These are phyloP conservation scores for Scaptomyza hsui DNA, from an alignment of 1,140 invertebrate species.

Conservation along the genomic window DNA sequence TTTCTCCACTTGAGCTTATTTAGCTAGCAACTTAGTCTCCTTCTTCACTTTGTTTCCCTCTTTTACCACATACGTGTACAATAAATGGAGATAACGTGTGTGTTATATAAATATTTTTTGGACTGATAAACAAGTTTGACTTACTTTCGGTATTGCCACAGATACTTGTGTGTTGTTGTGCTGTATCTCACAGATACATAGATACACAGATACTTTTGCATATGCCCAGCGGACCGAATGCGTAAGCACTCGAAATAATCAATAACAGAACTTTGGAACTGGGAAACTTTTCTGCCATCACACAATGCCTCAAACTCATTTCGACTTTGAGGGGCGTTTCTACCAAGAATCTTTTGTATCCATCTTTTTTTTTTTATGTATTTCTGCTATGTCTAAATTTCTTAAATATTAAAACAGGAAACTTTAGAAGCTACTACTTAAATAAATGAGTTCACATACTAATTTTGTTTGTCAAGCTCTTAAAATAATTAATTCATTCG, in stretches of 20 bases:
- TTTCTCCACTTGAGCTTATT: constrained; percentile 73
- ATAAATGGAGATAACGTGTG: constrained; percentile 66
- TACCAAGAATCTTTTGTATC: constrained; percentile 15
- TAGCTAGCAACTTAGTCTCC: constrained; percentile 23
- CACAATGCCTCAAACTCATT: constrained; percentile 57
- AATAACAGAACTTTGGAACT: constrained; percentile 69
- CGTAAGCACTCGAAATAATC: constrained; percentile 78
- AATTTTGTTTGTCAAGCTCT: constrained; percentile 11
- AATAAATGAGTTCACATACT: background rate
- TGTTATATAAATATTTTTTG: constrained; percentile 46
- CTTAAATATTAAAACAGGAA: no score
- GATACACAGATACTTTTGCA: constrained; percentile 56
- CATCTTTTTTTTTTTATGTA: background rate
- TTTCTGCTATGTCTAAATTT: background rate
- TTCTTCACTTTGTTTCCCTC: constrained; percentile 2
- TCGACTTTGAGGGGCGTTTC: constrained; percentile 38
- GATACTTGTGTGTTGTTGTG: constrained; percentile 8
- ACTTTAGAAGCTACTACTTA: background rate
- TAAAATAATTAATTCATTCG: constrained; percentile 6
- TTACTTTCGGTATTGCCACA: constrained; percentile 62
- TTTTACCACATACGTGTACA: constrained; percentile 26
- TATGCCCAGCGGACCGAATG: constrained; percentile 57
- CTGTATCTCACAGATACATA: constrained; percentile 1
- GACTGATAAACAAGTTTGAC: constrained; percentile 78
- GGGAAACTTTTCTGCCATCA: constrained; percentile 19